Base-by-base conservation (phyloP, 2,797 vertebrate genomes). In the Rhabdophis nuchalis region DNA sequence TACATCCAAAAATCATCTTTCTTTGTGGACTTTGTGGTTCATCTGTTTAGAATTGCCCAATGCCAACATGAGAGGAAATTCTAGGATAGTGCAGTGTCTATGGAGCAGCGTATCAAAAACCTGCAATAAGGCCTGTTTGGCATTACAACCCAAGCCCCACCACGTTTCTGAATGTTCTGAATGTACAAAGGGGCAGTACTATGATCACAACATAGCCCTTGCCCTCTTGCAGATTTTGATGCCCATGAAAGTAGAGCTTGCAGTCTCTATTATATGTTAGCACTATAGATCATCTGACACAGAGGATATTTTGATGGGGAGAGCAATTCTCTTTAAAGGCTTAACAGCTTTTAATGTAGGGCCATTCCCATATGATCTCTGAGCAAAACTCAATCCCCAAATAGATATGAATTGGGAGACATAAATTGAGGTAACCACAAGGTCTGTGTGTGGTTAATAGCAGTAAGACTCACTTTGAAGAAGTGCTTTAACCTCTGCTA, bases 361-460 rank as follows among this genome's bases (percentile, higher is more conserved):
- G 0, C 82, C 0, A 53, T 58, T 82, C 9, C 9, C 29, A 13
- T 18, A 16, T 14, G 9, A 23, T 29, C 29, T 46, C 23, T 14
- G 7, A 46, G 13, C 53, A 18, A 68, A 89, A n/a, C 23, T 4
- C 0, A 50, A 4, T 0, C 86, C 68, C 29, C 57, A 9, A 50
- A 52, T 41, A 56, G 86, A 56, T 10, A 0, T 0, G 14, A 93
- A 53, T 60, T 87, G 46, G 68, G 91, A 92, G 52, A 90, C 60
- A 72, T 36, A 86, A 32, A 16, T 90, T 60, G 46, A 90, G 92
- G 91, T 46, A 92, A 92, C 90, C 89, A 91, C 87, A 52, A 23
- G 58, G 89, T 77, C 86, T 94, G 50, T 89, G 27, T 46, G 52
- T 54, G 88, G 20, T 53, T 93, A 92, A 94, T 56, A 92, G 86